These are phyloP conservation scores for Tipula confusa DNA, from an alignment of 2,888 invertebrate species.

Conservation along the genomic window DNA sequence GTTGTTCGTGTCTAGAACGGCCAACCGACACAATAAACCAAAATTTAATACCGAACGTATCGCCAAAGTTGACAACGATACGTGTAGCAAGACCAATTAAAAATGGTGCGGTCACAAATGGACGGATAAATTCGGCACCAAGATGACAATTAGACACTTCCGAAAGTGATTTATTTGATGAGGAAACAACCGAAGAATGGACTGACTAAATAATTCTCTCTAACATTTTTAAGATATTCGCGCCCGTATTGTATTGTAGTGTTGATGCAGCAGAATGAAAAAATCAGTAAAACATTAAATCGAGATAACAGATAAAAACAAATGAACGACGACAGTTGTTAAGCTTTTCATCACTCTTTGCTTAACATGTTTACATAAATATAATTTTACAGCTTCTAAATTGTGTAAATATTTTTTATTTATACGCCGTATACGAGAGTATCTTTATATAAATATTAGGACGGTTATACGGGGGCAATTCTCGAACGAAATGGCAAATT, in stretches of 20 bases:
- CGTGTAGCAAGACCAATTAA: slow-evolving; percentile 44
- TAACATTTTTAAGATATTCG: too few relatives aligned
- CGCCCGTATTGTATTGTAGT: not conserved
- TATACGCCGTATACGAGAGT: not conserved
- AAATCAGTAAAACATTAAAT: not conserved
- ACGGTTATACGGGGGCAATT: not conserved
- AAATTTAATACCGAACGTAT: slow-evolving; percentile 45
- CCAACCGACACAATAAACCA: slow-evolving; percentile 40
- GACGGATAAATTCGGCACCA: slow-evolving; percentile 38
- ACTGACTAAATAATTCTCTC: slow-evolving; percentile 37
- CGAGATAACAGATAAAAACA: too few relatives aligned
- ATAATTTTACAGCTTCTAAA: not conserved
- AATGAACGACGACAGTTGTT: not conserved
- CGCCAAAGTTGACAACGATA: slow-evolving; percentile 44
- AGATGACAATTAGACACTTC: slow-evolving; percentile 50
- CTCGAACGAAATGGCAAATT: not conserved
- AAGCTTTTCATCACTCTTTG: not conserved
- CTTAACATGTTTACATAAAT: not conserved
- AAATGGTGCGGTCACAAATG: slow-evolving; percentile 43
- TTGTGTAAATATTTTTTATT: not conserved
- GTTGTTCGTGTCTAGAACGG: slow-evolving; percentile 47
- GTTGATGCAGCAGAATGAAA: not conserved
- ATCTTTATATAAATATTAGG: too few relatives aligned
- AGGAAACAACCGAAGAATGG: slow-evolving; percentile 42
- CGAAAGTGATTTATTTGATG: slow-evolving; percentile 46